These are phyloP conservation scores for Pseudochromis fuscus DNA, from an alignment of 2,797 vertebrate species.

Conservation along the genomic window DNA sequence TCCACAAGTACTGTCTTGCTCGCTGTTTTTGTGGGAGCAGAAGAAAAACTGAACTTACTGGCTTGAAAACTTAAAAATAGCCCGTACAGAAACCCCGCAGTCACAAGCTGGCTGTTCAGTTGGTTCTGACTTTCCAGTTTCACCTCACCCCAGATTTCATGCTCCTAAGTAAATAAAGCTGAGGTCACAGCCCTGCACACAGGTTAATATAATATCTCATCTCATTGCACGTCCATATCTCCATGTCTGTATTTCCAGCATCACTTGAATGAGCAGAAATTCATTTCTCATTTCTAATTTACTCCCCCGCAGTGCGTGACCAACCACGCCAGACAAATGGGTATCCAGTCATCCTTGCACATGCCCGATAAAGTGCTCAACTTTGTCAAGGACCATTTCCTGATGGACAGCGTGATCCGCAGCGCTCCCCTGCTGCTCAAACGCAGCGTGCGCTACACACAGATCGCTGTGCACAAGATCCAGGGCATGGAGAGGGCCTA, in stretches of 20 bases:
- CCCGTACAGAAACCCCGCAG: not conserved
- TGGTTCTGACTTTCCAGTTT: not conserved
- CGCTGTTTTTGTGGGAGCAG: not conserved
- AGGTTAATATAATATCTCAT: not conserved
- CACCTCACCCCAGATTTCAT: no score
- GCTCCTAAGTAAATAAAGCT: constrained; percentile 1
- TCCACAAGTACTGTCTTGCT: no score
- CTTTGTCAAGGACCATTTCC: constrained; percentile 96
- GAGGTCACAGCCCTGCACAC: not conserved
- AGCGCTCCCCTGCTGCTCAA: constrained; percentile 89
- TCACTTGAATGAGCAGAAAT: not conserved
- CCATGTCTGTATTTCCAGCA: not conserved
- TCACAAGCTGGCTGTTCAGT: not conserved
- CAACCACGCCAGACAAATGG: constrained; percentile 86
- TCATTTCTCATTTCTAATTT: constrained; percentile 40
- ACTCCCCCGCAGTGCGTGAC: constrained; percentile 88
- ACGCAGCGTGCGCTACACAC: constrained; percentile 89
- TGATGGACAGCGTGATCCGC: constrained; percentile 92
- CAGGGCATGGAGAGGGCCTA: constrained; percentile 85
- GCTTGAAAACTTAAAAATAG: not conserved
- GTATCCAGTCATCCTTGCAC: constrained; percentile 91
- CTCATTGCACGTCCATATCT: not conserved
- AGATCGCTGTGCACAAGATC: constrained; percentile 89
- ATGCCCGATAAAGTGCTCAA: constrained; percentile 96
- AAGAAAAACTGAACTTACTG: no score